Evolutionary conservation across 2,888 invertebrate species (phyloP).

Genomic region (Cactoblastis cactorum): DNA sequence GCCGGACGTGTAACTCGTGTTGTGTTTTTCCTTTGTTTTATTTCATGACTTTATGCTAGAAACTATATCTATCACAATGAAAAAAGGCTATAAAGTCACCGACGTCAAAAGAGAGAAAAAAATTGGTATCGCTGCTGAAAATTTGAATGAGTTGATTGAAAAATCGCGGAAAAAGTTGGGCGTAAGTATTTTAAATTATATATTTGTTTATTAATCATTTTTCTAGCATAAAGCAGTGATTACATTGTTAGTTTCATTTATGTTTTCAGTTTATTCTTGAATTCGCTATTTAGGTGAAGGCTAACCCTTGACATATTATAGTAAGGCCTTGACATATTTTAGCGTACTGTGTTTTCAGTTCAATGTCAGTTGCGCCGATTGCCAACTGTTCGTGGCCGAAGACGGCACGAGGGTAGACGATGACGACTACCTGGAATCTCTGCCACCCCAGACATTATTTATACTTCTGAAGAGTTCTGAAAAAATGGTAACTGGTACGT

Average conservation of each 20-base stretch:
- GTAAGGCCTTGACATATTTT: conserved; percentile 51
- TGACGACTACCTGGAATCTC: conserved; percentile 86
- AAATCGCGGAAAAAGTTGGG: conserved; percentile 84
- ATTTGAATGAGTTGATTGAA: conserved; percentile 81
- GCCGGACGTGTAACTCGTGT: conserved; percentile 3
- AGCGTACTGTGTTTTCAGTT: conserved; percentile 51
- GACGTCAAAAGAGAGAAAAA: conserved; percentile 83
- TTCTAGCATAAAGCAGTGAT: conserved; percentile 10
- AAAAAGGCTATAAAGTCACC: conserved; percentile 86
- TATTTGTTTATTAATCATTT: background rate
- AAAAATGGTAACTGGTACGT: conserved; percentile 80
- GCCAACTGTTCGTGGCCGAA: conserved; percentile 77
- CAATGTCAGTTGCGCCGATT: conserved; percentile 67
- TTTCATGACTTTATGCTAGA: conserved; percentile 17
- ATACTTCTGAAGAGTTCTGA: conserved; percentile 76
- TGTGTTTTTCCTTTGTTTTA: conserved; percentile 34
- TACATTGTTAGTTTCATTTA: conserved; percentile 31
- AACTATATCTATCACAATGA: conserved; percentile 42
- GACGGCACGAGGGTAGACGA: conserved; percentile 87
- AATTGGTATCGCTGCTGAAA: conserved; percentile 85
- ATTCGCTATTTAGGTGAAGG: conserved; percentile 47
- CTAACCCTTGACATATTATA: conserved; percentile 58
- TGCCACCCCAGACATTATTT: conserved; percentile 87
- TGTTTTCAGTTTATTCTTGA: conserved; percentile 36
- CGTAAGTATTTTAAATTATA: too few species aligned